Evolutionary conservation across 2,113 vertebrate species (phyloP).

Genomic region (Peromyscus maniculatus): DNA sequence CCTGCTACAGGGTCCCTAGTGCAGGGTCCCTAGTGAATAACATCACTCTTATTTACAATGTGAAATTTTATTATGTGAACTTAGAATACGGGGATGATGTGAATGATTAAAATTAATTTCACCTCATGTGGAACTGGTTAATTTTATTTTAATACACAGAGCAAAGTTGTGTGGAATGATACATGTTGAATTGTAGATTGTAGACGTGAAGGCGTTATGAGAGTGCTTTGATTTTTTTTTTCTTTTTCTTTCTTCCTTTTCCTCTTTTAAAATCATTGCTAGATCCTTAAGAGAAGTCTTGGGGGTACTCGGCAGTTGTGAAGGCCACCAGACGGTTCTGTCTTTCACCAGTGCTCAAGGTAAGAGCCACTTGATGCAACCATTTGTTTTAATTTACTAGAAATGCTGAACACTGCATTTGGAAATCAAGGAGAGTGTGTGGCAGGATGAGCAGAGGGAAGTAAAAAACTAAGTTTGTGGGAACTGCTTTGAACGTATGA

Average conservation of each 20-base stretch:
- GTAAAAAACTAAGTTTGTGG: neutral
- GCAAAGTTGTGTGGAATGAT: neutral
- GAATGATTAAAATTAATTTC: constrained; percentile 51
- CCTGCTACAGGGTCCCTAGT: neutral
- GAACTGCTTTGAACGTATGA: neutral
- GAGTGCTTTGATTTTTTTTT: constrained; percentile 49
- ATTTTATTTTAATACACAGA: neutral
- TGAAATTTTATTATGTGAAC: neutral
- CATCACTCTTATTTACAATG: neutral
- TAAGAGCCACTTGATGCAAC: constrained; percentile 68
- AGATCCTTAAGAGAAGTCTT: constrained; percentile 56
- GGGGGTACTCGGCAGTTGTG: neutral
- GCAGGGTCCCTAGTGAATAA: neutral
- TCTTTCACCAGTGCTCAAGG: constrained; percentile 30
- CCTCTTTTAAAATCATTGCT: constrained; percentile 50
- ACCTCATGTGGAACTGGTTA: constrained; percentile 25
- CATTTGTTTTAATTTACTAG: neutral
- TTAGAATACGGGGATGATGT: neutral
- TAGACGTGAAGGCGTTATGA: neutral
- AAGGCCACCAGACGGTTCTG: constrained; percentile 54
- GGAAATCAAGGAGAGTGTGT: neutral
- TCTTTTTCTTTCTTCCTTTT: constrained; percentile 43
- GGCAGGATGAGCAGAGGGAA: neutral
- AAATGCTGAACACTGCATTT: constrained; percentile 21
- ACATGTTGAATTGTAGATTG: neutral